Conservation (phyloP, 1,140 invertebrate genomes). For the Aplysia californica region DNA sequence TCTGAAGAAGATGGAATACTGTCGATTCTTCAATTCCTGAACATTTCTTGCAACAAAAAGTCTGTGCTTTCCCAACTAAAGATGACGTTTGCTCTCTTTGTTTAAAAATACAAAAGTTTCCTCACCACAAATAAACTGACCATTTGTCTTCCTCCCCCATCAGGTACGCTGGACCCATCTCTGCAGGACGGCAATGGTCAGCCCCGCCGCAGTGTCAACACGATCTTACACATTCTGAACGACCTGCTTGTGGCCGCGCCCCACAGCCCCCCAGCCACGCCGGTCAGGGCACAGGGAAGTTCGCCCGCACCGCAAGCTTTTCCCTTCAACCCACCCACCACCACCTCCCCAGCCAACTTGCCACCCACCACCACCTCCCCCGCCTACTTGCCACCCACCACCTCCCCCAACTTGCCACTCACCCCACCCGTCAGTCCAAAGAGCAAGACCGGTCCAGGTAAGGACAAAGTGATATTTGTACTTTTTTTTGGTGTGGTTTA, state of each 20-base stretch:
- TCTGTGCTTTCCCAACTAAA: no score
- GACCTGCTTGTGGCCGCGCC: slow-evolving; percentile 89
- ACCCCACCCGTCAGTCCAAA: not conserved
- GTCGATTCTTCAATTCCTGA: no score
- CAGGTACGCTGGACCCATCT: slow-evolving; percentile 92
- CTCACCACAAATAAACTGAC: no score
- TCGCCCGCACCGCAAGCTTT: not conserved
- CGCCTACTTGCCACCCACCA: not conserved
- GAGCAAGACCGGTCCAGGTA: not conserved
- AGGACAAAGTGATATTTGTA: no score
- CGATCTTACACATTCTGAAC: slow-evolving; percentile 95
- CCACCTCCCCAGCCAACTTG: not conserved
- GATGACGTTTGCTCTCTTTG: no score
- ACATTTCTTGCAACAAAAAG: no score
- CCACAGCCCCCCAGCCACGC: slow-evolving; percentile 1
- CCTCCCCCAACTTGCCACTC: not conserved
- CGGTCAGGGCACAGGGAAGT: not conserved
- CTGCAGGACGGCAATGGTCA: slow-evolving; percentile 90
- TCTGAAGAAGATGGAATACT: no score
- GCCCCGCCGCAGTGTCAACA: slow-evolving; percentile 91
- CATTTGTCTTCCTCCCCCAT: no score
- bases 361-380: not conserved
- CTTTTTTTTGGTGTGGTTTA: no score
- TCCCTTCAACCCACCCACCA: not conserved
- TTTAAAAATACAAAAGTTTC: no score